These are phyloP conservation scores for Hemiscyllium ocellatum DNA, from an alignment of 2,113 vertebrate species.

Conservation along the genomic window DNA sequence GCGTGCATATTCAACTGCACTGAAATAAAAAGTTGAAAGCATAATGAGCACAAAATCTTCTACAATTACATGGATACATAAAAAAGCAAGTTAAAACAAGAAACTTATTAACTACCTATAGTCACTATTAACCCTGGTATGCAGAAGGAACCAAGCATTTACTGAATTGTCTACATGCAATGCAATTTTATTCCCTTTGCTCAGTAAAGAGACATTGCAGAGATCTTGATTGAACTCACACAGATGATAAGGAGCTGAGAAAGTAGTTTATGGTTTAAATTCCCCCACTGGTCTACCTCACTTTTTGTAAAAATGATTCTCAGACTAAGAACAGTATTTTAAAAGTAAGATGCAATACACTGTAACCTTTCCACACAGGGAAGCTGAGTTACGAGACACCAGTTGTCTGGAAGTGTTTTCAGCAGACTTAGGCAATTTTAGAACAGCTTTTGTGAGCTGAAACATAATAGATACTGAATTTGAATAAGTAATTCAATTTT, in stretches of 20 bases:
- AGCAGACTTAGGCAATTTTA: too few species aligned
- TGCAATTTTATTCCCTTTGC: background rate
- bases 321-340: background rate
- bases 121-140: background rate
- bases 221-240: background rate
- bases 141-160: background rate
- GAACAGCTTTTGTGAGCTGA: too few species aligned
- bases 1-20: background rate
- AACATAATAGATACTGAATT: background rate
- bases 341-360: background rate
- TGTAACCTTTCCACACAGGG: background rate
- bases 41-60: background rate
- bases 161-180: background rate
- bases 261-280: background rate
- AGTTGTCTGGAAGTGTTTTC: too few species aligned
- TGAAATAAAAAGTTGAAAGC: background rate
- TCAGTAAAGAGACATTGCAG: background rate
- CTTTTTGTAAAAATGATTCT: background rate
- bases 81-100: background rate
- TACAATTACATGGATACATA: background rate
- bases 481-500: background rate
- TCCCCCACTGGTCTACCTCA: background rate
- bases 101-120: background rate
- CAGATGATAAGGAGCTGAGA: background rate
- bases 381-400: too few species aligned